Evolutionary conservation across 2,888 invertebrate genomes (phyloP), one percentile per base, ranked within the genome.

Genomic region (Phengaris arion): DNA sequence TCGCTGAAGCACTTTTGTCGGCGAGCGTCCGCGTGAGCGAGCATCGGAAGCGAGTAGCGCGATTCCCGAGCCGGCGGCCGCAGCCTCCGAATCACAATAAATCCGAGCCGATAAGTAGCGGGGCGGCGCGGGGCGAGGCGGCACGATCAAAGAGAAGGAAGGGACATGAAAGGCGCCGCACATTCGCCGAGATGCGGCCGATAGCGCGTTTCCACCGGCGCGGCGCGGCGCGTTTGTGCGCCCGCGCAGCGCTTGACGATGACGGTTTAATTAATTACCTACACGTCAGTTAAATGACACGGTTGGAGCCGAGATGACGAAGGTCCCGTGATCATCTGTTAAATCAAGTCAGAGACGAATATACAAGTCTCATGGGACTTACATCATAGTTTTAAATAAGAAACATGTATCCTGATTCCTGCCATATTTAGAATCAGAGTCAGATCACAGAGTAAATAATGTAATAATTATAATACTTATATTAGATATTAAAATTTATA

Each of bases 61-160:
- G 76, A 78, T 77, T 76, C 76, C 64, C 55, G 55, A 51, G 57
- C 52, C 74, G 15, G n/a, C 2, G 22, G 82, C 77, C 87, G 83
- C 88, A 89, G 90, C 87, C 88, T 90, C 90, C 89, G 85, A 91
- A 91, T 91, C 92, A 93, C 92, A 92, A 93, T 93, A 93, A 93
- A 93, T 93, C 93, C 90, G 91, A 90, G 86, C 89, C 92, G 93
- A 93, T 93, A 93, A 93, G 93, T 92, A 92, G 92, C 88, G 89
- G 87, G 86, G 86, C 88, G 89, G 64, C 10, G 93, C 89, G 91
- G 93, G 92, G 64, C 12, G 64, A 2, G 9, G 59, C 8, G 59
- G 91, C 85, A 83, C 85, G 91, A 90, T 93, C 93, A 93, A 93
- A 93, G 91, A 84, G 83, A 86, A 84, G 88, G 89, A 88, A 87